Evolutionary conservation across 2,888 invertebrate species (phyloP).

Genomic region (Dicranocentrus wangi): DNA sequence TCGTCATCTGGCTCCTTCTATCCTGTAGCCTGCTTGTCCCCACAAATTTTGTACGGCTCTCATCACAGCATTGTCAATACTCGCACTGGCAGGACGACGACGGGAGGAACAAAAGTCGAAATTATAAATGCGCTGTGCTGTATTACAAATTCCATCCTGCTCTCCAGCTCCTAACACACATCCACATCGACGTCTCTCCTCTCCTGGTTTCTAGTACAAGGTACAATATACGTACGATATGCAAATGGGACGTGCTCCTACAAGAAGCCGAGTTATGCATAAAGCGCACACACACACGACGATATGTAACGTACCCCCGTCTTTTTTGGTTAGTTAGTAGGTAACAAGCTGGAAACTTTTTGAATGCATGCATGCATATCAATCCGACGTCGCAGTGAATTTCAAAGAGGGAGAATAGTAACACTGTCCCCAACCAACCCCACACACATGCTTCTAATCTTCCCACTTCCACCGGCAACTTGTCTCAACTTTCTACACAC

Average conservation of each 20-base stretch:
- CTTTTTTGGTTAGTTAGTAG: slow-evolving; percentile 14
- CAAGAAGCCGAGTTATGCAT: slow-evolving; percentile 11
- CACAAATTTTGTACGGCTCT: slow-evolving; percentile 16
- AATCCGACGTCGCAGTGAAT: slow-evolving; percentile 24
- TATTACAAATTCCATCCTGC: slow-evolving; percentile 26
- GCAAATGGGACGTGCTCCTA: slow-evolving; percentile 33
- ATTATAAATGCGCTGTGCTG: slow-evolving; percentile 55
- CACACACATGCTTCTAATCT: background rate
- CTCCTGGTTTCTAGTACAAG: slow-evolving; percentile 31
- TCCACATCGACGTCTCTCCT: background rate
- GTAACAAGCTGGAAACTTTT: slow-evolving; percentile 48
- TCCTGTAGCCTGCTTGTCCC: background rate
- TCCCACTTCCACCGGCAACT: too few species aligned
- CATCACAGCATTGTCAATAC: slow-evolving; percentile 2
- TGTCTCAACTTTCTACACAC: background rate
- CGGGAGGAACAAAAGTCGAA: slow-evolving; percentile 11
- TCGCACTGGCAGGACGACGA: background rate
- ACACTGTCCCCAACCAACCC: background rate
- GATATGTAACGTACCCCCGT: slow-evolving; percentile 2
- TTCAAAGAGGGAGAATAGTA: slow-evolving; percentile 19
- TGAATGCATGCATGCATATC: slow-evolving; percentile 29
- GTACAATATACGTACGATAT: slow-evolving; percentile 35
- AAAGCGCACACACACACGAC: slow-evolving; percentile 4
- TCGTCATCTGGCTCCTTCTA: slow-evolving; percentile 7
- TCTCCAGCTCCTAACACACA: background rate